Base-by-base conservation (phyloP, 2,888 invertebrate species). In the Erpobdella octoculata region DNA sequence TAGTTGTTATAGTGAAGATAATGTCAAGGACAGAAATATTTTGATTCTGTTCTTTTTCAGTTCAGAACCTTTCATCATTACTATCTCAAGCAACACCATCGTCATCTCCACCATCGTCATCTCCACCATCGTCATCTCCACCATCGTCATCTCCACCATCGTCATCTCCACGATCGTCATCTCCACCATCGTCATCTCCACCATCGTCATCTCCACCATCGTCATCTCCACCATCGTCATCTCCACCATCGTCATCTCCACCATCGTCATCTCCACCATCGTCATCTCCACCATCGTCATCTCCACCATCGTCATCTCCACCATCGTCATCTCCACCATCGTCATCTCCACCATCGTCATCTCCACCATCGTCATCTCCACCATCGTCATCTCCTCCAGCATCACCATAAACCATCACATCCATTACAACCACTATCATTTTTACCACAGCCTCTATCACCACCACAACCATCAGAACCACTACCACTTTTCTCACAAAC, bases 121-220 rank as follows among this genome's bases (percentile, higher is more conserved):
- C 46, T 15, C n/a, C 46, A 41, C 46, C 46, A 41, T 41, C 46
- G n/a, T 41, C 46, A n/a, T 41, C 46, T 12, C n/a, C 46, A n/a
- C n/a, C 46, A 41, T 41, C 46, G n/a, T 41, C 46, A n/a, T 41
- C 46, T 41, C n/a, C 46, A 41, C n/a, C 46, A 41, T 41, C 46
- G 46, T 41, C 46, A n/a, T 41, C 46, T 15, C n/a, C 46, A n/a
- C n/a, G 12, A n/a, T 41, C 46, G n/a, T 41, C 46, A 41, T 41
- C 46, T 15, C n/a, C 46, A n/a, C n/a, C 46, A 41, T 41, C 46
- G n/a, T 41, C 46, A 41, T 41, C 46, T 12, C n/a, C 46, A 41
- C n/a, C 46, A 41, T 41, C 46, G n/a, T 41, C 46, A n/a, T 41
- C 46, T 12, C n/a, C 46, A n/a, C n/a, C 46, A 41, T 15, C 12